Percentiles rank a stretch among this genome's conserved stretches.
phyloP scores from a whole-genome alignment of 2,888 invertebrate genomes.

The Lasioglossum oenotherae region DNA sequence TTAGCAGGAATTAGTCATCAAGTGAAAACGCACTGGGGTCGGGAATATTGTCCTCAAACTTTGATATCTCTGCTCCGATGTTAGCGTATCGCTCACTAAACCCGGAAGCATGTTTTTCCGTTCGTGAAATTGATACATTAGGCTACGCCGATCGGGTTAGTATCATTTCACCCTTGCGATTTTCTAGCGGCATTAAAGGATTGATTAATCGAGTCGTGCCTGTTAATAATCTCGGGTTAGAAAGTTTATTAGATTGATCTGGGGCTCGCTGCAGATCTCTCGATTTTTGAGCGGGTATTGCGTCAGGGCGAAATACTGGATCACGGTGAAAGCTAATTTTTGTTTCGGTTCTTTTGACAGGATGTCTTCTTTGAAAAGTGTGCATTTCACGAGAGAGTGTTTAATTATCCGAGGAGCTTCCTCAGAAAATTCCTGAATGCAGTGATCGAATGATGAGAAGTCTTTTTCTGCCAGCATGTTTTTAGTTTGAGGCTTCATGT shows the following conservation, averaged over 20 bases:
- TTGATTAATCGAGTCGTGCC: conserved; percentile 1
- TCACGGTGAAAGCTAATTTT: not conserved
- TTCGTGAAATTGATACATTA: conserved; percentile 8
- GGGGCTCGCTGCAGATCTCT: not conserved
- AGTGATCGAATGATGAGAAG: too few species aligned
- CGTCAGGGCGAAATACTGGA: not conserved
- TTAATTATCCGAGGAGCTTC: too few species aligned
- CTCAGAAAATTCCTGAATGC: too few species aligned
- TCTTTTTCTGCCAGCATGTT: too few species aligned
- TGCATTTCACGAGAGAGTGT: too few species aligned
- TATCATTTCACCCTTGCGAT: not conserved
- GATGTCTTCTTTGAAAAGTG: not conserved
- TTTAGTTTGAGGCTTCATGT: too few species aligned
- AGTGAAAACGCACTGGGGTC: not conserved
- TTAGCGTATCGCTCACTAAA: not conserved
- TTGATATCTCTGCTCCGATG: not conserved
- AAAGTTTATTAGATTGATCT: conserved; percentile 2
- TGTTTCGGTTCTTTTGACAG: not conserved
- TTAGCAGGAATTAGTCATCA: conserved; percentile 4
- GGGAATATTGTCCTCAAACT: not conserved
- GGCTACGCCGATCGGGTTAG: not conserved
- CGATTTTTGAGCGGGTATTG: not conserved
- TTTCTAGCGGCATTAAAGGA: not conserved
- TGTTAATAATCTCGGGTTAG: not conserved
- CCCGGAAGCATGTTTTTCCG: not conserved